Base-by-base conservation (phyloP, 1,140 invertebrate genomes). In the Drosophila aff. region DNA sequence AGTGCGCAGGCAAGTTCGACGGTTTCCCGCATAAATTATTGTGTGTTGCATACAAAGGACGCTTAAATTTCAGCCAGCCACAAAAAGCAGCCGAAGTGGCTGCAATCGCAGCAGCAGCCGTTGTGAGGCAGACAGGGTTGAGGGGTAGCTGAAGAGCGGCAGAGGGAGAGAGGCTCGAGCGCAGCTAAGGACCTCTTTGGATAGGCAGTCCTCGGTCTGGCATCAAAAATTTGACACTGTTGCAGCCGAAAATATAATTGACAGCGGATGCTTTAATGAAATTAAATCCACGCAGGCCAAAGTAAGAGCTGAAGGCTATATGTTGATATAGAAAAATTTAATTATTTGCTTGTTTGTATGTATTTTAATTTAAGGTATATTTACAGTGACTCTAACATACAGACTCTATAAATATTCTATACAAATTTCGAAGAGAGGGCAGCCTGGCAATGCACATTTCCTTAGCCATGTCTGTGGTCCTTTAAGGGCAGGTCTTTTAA, bases 11-110 rank as follows among this genome's bases (percentile, higher is more conserved):
- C 75, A 57, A 60, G 61, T 68, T 71, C 81, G 74, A 55, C 61
- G 76, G 57, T 53, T 80, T 60, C 38, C 84, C 72, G 81, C 84
- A 89, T 87, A 89, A 83, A 89, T 89, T 89, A 81, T 89, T 87
- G 81, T 81, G 81, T 84, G 81, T 65, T 77, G 84, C 84, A 89
- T 87, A 82, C 75, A 86, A 83, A 79, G 71, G 76, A 77, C 72
- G 83, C 80, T 89, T 87, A 87, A 89, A 76, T 67, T 76, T 65
- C 63, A 68, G 64, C 41, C 74, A 44, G 72, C 71, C 81, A 55
- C 81, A 74, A 60, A 53, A 64, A 68, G 46, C 67, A 76, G 55
- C 46, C 74, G 43, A 63, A 85, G 82, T 85, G 68, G 74, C 79
- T 75, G 82, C 57, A 79, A 55, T 62, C 61, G 44, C 76, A 66